A percentile compares a stretch with the other conserved stretches of the same genome.
Evolutionary conservation across 2,113 vertebrate species (phyloP).

Genomic region (Acrocephalus kingi): DNA sequence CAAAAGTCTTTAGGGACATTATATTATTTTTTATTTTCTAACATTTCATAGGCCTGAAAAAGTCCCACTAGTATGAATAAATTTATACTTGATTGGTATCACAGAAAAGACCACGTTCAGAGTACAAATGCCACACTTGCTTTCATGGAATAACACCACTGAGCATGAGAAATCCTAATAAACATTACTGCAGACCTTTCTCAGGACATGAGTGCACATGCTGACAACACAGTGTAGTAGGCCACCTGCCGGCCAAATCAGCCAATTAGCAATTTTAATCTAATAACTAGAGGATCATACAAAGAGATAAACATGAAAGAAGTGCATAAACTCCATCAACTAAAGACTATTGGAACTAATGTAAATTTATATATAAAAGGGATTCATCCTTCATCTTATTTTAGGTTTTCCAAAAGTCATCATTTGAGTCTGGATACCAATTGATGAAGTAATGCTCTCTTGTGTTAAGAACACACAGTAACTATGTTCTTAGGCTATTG

Average conservation of each 20-base stretch:
- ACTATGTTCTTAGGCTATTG: background rate
- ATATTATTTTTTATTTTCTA: constrained; percentile 20
- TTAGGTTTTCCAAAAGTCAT: background rate
- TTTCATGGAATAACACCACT: background rate
- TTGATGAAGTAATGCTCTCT: background rate
- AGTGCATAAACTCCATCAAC: background rate
- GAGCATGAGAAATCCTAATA: background rate
- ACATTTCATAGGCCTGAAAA: constrained; percentile 17
- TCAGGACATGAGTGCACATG: background rate
- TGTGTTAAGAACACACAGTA: background rate
- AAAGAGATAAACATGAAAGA: background rate
- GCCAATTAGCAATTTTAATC: constrained; percentile 52
- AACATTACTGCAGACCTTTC: background rate
- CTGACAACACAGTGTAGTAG: constrained; percentile 65
- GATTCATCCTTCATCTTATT: background rate
- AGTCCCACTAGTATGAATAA: background rate
- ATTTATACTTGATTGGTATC: background rate
- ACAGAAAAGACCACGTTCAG: background rate
- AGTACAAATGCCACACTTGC: background rate
- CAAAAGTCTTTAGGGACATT: background rate
- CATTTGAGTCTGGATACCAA: background rate
- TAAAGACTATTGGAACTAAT: background rate
- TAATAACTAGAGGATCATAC: background rate
- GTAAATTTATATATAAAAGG: background rate
- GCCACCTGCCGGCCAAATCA: constrained; percentile 77